These are phyloP conservation scores for Ochropleura leucogaster DNA, from an alignment of 2,888 invertebrate species.

Conservation along the genomic window DNA sequence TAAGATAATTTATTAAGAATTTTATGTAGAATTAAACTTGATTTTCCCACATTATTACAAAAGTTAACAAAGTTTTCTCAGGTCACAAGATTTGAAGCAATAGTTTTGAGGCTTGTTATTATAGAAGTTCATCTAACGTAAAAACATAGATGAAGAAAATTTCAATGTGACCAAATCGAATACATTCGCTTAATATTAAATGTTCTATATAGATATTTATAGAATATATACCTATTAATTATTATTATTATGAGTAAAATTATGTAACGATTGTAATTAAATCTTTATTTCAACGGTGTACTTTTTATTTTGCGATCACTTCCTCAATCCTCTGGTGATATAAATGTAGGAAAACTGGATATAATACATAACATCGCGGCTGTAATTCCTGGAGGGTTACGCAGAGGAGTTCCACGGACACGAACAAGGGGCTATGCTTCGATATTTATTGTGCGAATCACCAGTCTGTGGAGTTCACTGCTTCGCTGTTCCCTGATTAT, in stretches of 20 bases:
- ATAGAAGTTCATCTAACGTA: constrained; percentile 53
- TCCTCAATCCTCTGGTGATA: constrained; percentile 31
- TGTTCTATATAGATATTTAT: constrained; percentile 90
- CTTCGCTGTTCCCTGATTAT: too few species aligned
- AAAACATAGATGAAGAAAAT: constrained; percentile 65
- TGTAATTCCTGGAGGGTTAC: too few species aligned
- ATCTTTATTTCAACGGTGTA: constrained; percentile 87
- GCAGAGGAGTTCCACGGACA: too few species aligned
- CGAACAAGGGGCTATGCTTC: too few species aligned
- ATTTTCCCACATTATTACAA: constrained; percentile 63
- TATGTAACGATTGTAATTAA: constrained; percentile 91
- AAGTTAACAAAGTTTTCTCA: constrained; percentile 53
- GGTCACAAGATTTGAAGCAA: constrained; percentile 65
- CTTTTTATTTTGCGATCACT: constrained; percentile 75
- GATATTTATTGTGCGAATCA: too few species aligned
- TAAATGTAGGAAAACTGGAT: neutral
- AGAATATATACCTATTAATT: constrained; percentile 89
- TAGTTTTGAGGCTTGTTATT: constrained; percentile 70
- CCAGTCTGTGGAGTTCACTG: too few species aligned
- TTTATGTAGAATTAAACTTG: constrained; percentile 66
- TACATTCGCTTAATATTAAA: constrained; percentile 90
- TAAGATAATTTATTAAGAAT: constrained; percentile 74
- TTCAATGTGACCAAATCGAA: constrained; percentile 89
- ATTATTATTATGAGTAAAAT: constrained; percentile 88
- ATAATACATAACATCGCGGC: too few species aligned